These are phyloP conservation scores for Hucho hucho DNA, from an alignment of 2,113 vertebrate species.

Conservation along the genomic window DNA sequence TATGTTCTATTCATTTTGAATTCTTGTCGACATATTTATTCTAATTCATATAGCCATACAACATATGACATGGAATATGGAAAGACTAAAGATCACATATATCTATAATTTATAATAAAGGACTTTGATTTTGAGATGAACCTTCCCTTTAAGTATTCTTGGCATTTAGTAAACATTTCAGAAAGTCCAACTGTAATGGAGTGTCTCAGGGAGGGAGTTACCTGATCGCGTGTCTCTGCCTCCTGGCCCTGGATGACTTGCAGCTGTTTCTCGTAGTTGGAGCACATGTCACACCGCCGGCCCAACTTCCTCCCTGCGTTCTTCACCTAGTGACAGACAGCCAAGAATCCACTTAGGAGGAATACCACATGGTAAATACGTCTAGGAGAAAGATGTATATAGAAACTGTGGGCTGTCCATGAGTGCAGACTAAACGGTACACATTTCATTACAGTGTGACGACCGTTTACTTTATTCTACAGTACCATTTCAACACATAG, in stretches of 20 bases:
- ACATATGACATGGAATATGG: background rate
- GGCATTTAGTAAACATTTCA: too few species aligned
- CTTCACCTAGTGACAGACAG: constrained; percentile 81
- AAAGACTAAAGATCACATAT: background rate
- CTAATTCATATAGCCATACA: background rate
- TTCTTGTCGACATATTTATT: background rate
- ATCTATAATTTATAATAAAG: too few species aligned
- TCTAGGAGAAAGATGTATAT: background rate
- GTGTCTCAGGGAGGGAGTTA: constrained; percentile 53
- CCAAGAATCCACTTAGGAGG: background rate
- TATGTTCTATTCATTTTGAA: too few species aligned
- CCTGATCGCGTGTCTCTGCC: constrained; percentile 96
- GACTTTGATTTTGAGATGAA: too few species aligned
- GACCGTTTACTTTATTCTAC: background rate
- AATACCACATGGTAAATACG: constrained; percentile 8
- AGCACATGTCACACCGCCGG: constrained; percentile 96
- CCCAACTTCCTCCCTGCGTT: constrained; percentile 97
- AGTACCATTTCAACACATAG: background rate
- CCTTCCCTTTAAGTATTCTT: too few species aligned
- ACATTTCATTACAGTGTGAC: background rate
- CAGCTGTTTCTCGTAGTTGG: constrained; percentile 97
- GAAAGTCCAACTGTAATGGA: too few species aligned
- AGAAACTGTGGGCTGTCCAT: background rate
- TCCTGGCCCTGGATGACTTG: constrained; percentile 96
- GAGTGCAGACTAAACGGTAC: background rate